phyloP scores from a whole-genome alignment of 2,113 vertebrate species.

The Ivindomyrus marchei region DNA sequence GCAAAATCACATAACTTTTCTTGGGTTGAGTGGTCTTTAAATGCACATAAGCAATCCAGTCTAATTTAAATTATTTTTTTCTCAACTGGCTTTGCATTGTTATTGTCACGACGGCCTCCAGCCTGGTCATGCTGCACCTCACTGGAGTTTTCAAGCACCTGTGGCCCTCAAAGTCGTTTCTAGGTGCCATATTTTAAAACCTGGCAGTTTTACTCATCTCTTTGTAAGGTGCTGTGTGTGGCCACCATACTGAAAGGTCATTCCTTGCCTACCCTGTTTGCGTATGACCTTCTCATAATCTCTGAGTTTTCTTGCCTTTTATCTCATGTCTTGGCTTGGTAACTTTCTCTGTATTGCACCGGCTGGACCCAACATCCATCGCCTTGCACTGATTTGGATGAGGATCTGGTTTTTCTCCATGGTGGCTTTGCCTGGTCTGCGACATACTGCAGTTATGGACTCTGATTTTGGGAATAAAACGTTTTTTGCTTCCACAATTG shows the following conservation, averaged over 20 bases:
- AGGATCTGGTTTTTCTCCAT: not conserved
- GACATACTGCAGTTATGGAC: not conserved
- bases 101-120: not conserved
- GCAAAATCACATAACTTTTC: not conserved
- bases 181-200: not conserved
- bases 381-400: not conserved
- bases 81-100: not conserved
- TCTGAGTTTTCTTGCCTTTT: not conserved
- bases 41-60: not conserved
- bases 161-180: not conserved
- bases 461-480: not conserved
- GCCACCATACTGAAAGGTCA: not conserved
- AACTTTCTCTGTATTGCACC: not conserved
- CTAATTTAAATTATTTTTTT: not conserved
- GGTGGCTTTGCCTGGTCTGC: not conserved
- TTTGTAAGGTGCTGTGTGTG: not conserved
- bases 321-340: not conserved
- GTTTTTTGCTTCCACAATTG: not conserved
- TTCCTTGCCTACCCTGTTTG: not conserved
- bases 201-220: not conserved
- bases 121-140: not conserved
- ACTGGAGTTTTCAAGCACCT: not conserved
- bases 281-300: not conserved
- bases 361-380: not conserved
- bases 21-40: not conserved